Evolutionary conservation across 2,113 vertebrate genomes (phyloP), one percentile per base, ranked within the genome.

Genomic region (Rhynchopsitta pachyrhyncha): DNA sequence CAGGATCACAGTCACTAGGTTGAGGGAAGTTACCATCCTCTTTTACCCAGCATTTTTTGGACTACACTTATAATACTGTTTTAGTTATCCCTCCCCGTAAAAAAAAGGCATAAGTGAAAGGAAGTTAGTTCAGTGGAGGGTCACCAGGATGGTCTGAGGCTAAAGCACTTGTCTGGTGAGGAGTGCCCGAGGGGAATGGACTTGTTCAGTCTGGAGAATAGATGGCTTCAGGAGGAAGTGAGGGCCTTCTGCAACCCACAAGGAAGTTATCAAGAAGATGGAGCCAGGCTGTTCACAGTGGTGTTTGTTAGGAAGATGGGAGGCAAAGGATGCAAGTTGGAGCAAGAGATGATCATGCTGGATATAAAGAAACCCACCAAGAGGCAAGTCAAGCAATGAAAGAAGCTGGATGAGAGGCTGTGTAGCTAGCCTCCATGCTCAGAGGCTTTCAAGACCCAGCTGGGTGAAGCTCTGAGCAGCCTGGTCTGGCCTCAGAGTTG

Each of bases 71-170:
- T 2, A 63, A 35, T 27, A 35, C 37, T 33, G 12, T 46, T 59
- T 74, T 49, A 42, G 9, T 35, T 15, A 18, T 11, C 6, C 41
- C 5, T 60, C 23, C 37, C 0, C 0, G 33, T 22, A 63, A 6
- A 49, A 83, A 29, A 53, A 47, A 80, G 62, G 39, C 29, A 4
- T 47, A 18, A 41, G 8, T 37, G 67, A 41, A 79, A 60, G 25
- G 73, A 60, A 73, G 12, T 0, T 1, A 24, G 50, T 66, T 73
- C 52, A 37, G 39, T 37, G 57, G 17, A 59, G 50, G 37, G 15
- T 49, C 18, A 28, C 25, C 29, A 39, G 44, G n/a, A 53, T 73
- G 37, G 25, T 6, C 17, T 52, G 33, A n/a, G 25, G 46, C 52
- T 53, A 47, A 22, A 88, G 25, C 52, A 37, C n/a, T 47, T 33